Conservation (phyloP, 2,113 vertebrate species). For the Lonchura striata region DNA sequence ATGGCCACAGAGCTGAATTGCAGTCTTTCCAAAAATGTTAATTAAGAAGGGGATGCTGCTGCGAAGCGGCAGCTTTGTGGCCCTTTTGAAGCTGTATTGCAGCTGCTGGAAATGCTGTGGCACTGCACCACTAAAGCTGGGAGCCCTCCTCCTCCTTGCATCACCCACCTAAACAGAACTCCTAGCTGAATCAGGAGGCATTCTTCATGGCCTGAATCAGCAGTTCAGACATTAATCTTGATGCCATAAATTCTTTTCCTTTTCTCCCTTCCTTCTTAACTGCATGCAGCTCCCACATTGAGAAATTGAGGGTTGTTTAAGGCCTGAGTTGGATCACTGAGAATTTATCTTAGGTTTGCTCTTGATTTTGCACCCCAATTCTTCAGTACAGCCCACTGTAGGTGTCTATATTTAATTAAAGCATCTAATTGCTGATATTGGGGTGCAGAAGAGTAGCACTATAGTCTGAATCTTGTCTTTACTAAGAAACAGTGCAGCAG, state of each 20-base stretch:
- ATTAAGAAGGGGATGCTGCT: conserved; percentile 53
- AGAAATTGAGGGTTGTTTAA: neutral
- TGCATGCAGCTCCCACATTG: neutral
- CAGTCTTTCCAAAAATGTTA: conserved; percentile 69
- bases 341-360: neutral
- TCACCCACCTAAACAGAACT: neutral
- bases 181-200: neutral
- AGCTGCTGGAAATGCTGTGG: neutral
- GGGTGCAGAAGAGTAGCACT: neutral
- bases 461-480: neutral
- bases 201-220: neutral
- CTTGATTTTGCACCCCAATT: neutral
- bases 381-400: neutral
- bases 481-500: neutral
- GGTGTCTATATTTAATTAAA: neutral
- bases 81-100: conserved; percentile 29
- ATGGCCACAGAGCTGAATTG: conserved; percentile 72
- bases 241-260: neutral
- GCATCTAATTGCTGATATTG: neutral
- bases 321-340: neutral
- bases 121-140: neutral
- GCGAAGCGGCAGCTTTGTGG: conserved; percentile 53
- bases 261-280: rapidly evolving
- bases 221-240: neutral
- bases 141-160: neutral